Evolutionary conservation across 2,113 vertebrate genomes (phyloP).

Genomic region (Gallinago undulata): DNA sequence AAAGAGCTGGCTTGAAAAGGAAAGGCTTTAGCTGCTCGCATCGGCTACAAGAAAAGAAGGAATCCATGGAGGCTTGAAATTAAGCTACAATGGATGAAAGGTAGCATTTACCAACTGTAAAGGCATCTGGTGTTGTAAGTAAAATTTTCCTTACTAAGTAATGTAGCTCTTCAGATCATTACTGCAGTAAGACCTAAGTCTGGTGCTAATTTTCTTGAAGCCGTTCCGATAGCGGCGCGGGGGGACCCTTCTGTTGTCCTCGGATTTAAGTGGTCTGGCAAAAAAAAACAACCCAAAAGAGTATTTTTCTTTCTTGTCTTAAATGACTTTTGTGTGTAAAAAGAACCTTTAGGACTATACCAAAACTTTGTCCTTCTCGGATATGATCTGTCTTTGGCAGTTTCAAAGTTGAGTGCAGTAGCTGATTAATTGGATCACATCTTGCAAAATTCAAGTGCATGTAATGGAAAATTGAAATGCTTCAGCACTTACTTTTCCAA

Average conservation of each 20-base stretch:
- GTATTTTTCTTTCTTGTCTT: not conserved
- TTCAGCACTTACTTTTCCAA: not conserved
- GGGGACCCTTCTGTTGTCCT: not conserved
- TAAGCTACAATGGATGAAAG: not conserved
- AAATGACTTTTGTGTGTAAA: not conserved
- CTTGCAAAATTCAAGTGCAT: slow-evolving; percentile 9
- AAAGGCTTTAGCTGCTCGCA: not conserved
- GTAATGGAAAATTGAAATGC: slow-evolving; percentile 17
- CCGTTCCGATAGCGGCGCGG: too few relatives aligned
- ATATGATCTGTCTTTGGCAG: not conserved
- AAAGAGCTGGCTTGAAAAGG: not conserved
- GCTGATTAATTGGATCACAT: not conserved
- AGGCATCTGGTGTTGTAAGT: slow-evolving; percentile 51
- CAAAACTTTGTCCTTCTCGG: not conserved
- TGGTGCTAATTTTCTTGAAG: not conserved
- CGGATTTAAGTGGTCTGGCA: not conserved
- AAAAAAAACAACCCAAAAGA: not conserved
- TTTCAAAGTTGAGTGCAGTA: not conserved
- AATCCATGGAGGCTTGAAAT: not conserved
- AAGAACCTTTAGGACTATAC: not conserved
- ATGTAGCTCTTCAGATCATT: not conserved
- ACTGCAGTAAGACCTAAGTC: not conserved
- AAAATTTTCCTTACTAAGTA: slow-evolving; percentile 1
- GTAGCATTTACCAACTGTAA: not conserved
- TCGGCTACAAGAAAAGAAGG: not conserved